phyloP scores from a whole-genome alignment of 2,888 invertebrate species.

The Anaspis maculata region DNA sequence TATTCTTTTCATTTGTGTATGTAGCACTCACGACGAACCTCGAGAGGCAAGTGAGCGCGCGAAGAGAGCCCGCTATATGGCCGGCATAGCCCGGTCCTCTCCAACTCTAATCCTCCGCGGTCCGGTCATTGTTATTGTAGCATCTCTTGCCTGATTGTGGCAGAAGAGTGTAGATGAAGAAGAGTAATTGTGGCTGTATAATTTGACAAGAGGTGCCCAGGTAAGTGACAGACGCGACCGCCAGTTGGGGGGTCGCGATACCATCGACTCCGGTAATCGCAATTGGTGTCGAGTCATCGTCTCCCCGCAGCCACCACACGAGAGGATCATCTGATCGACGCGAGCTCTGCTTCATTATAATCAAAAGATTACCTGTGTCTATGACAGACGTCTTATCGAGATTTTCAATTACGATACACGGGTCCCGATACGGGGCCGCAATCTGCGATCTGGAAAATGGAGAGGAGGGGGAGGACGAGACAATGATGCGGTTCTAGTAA shows the following conservation, averaged over 20 bases:
- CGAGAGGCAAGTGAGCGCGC: too few relatives aligned
- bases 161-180: conserved; percentile 24
- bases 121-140: conserved; percentile 16
- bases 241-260: conserved; percentile 41
- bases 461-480: neutral
- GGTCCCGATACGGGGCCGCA: conserved; percentile 4
- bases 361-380: conserved; percentile 17
- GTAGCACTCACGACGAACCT: conserved; percentile 3
- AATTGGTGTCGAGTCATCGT: conserved; percentile 31
- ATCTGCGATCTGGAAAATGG: conserved; percentile 6
- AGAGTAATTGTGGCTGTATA: conserved; percentile 34
- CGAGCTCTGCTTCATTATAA: conserved; percentile 15
- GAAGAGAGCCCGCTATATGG: conserved; percentile 22
- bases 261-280: conserved; percentile 31
- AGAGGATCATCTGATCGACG: neutral
- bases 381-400: conserved; percentile 12
- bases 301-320: neutral
- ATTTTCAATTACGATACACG: conserved; percentile 11
- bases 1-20: conserved; percentile 2
- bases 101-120: conserved; percentile 7
- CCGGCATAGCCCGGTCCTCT: neutral
- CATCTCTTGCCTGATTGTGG: conserved; percentile 8
- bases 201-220: conserved; percentile 40
- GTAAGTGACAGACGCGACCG: conserved; percentile 37
- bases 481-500: neutral